Base-by-base conservation (phyloP, 1,140 invertebrate genomes). In the Leptestheria dahalacensis region DNA sequence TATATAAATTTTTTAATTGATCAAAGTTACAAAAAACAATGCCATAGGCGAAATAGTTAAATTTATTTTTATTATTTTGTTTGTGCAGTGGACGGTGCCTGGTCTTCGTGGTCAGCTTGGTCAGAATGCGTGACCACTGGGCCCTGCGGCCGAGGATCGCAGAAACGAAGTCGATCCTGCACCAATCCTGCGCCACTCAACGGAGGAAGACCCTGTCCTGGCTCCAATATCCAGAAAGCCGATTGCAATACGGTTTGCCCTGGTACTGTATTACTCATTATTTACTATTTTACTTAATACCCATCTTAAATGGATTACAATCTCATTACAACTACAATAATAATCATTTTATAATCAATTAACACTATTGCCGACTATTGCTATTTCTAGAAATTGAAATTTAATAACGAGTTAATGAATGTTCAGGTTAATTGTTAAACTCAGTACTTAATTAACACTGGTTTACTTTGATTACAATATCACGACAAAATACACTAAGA, bases 61-160 rank as follows among this genome's bases (percentile, higher is more conserved):
- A 21, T 48, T 47, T 47, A 2, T 2, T 46, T 18, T 23, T 23
- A 23, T 41, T 54, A 47, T 55, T 28, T 33, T 10, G 41, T 56
- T 11, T 26, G 10, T 12, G 25, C 76, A 97, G 94, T 88, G 60
- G 92, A 91, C 74, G 93, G 93, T 62, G 89, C 80, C 62, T 93
- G 89, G 89, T 88, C 86, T 56, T 71, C 82, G 21, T 96, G 91
- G 91, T 86, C 86, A 2, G 73, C 81, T 1, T 95, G 90, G 91
- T 82, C 82, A 1, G 86, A 89, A 52, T 95, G 91, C 73, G 6
- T 41, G 33, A 80, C 76, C 65, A 61, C 54, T 3, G 23, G 26
- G 41, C 69, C 75, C 24, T 82, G 80, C 68, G 77, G 76, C 26
- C 80, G 85, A 64, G 81, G 82, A 58, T 81, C 84, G 47, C 83